phyloP scores from a whole-genome alignment of 2,113 vertebrate species.

The Carassius gibelio region DNA sequence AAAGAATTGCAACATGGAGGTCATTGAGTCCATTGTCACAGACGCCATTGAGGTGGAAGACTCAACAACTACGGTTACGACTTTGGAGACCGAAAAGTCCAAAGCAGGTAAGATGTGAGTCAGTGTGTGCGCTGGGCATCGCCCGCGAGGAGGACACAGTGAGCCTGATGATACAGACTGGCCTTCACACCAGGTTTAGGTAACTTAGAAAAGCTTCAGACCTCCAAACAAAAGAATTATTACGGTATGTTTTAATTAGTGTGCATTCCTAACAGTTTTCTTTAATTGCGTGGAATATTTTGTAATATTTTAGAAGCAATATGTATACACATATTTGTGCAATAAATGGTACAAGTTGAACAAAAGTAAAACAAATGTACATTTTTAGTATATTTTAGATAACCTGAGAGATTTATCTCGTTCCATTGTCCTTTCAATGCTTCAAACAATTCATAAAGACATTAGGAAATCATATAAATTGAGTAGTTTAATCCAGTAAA shows the following conservation, averaged over 20 bases:
- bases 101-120: constrained; percentile 70
- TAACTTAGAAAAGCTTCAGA: background rate
- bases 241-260: background rate
- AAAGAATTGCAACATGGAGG: constrained; percentile 63
- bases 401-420: background rate
- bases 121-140: constrained; percentile 36
- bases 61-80: constrained; percentile 61
- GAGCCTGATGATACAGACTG: constrained; percentile 28
- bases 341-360: background rate
- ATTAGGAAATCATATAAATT: background rate
- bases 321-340: too few relatives aligned
- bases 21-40: constrained; percentile 69
- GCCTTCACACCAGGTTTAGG: background rate
- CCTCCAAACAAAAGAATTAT: background rate
- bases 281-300: background rate
- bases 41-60: constrained; percentile 66
- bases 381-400: background rate
- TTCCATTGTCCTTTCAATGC: background rate
- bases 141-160: constrained; percentile 59
- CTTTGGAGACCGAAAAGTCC: constrained; percentile 63
- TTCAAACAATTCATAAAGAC: background rate
- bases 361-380: too few relatives aligned
- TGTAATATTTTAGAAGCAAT: background rate
- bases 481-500: too few relatives aligned
- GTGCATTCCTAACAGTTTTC: background rate